These are phyloP conservation scores for Junonia oenone DNA, from an alignment of 2,888 invertebrate genomes.

Conservation along the genomic window DNA sequence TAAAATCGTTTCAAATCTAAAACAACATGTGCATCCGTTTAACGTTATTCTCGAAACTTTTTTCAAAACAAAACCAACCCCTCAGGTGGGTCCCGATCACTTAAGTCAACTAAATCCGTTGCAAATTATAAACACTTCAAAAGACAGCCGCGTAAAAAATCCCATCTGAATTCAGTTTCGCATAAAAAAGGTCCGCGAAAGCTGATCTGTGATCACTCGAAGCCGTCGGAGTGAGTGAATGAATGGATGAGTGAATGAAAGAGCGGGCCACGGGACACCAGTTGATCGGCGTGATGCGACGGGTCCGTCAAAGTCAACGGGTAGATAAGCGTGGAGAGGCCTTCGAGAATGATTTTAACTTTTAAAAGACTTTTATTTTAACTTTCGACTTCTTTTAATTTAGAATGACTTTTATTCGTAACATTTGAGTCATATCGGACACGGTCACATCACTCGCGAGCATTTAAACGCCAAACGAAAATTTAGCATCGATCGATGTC, in stretches of 20 bases:
- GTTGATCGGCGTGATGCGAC: slow-evolving; percentile 74
- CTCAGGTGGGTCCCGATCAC: slow-evolving; percentile 22
- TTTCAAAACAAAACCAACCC: slow-evolving; percentile 5
- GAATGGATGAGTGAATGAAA: slow-evolving; percentile 52
- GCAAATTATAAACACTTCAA: slow-evolving; percentile 29
- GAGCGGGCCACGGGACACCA: slow-evolving; percentile 57
- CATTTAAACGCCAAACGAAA: slow-evolving; percentile 11
- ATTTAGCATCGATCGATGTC: slow-evolving; percentile 23
- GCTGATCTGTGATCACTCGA: slow-evolving; percentile 72
- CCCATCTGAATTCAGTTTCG: slow-evolving; percentile 29
- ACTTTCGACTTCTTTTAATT: background rate
- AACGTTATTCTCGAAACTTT: background rate
- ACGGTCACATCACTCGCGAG: background rate
- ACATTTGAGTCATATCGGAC: background rate
- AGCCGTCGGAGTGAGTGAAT: slow-evolving; percentile 58
- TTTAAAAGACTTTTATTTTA: slow-evolving; percentile 4
- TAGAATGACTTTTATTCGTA: background rate
- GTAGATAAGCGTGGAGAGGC: slow-evolving; percentile 46
- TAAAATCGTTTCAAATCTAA: background rate
- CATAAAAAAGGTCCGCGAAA: slow-evolving; percentile 47
- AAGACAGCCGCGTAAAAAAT: slow-evolving; percentile 28
- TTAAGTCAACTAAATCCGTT: slow-evolving; percentile 17
- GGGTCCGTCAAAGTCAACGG: slow-evolving; percentile 63
- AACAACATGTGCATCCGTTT: background rate
- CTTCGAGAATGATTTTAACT: slow-evolving; percentile 14